Evolutionary conservation across 2,888 invertebrate genomes (phyloP).

Genomic region (Eilema depressum): DNA sequence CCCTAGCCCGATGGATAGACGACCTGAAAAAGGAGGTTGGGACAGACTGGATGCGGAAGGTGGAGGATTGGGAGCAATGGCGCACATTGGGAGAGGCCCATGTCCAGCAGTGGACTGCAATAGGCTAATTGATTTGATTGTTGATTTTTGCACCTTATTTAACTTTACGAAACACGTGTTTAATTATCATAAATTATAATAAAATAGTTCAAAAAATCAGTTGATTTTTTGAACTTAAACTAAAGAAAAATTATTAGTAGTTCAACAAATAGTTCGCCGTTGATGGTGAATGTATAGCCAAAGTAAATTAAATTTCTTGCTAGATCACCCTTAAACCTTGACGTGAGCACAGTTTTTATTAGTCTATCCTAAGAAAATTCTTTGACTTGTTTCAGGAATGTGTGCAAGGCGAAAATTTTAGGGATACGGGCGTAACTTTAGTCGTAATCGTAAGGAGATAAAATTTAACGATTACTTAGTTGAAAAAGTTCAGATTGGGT

Average conservation of each 20-base stretch:
- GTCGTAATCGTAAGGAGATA: conserved; percentile 15
- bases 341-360: background rate
- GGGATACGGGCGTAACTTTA: conserved; percentile 9
- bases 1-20: too few species aligned
- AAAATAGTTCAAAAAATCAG: too few species aligned
- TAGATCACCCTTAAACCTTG: background rate
- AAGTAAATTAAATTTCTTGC: background rate
- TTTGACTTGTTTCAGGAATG: background rate
- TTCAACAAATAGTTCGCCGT: background rate
- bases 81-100: too few species aligned
- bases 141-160: too few species aligned
- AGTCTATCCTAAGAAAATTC: background rate
- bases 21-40: too few species aligned
- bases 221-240: background rate
- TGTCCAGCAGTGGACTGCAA: too few species aligned
- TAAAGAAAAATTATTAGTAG: background rate
- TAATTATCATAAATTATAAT: too few species aligned
- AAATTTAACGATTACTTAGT: conserved; percentile 13
- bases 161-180: too few species aligned
- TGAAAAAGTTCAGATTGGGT: conserved; percentile 9
- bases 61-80: too few species aligned
- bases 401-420: conserved; percentile 12
- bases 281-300: too few species aligned
- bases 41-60: too few species aligned
- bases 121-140: too few species aligned